phyloP scores from a whole-genome alignment of 2,888 invertebrate genomes.

The Pandemis corylana region DNA sequence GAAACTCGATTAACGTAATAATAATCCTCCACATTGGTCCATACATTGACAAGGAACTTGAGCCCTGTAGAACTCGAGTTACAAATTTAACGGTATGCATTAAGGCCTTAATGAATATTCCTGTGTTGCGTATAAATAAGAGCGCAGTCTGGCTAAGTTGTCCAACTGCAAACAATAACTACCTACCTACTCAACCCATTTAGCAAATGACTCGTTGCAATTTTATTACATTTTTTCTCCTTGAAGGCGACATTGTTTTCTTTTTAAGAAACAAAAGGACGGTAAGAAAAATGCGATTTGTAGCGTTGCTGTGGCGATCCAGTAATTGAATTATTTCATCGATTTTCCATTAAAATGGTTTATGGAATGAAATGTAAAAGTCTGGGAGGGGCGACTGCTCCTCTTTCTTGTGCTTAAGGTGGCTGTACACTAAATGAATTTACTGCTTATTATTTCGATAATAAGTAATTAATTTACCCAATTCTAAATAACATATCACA shows the following conservation, averaged over 20 bases:
- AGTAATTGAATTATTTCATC: constrained; percentile 84
- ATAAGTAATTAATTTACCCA: not conserved
- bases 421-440: constrained; percentile 11
- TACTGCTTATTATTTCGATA: not conserved
- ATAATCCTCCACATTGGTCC: constrained; percentile 1
- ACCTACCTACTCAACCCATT: constrained; percentile 64
- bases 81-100: constrained; percentile 26
- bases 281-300: constrained; percentile 65
- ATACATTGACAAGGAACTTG: not conserved
- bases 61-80: constrained; percentile 12
- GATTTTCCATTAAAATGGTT: constrained; percentile 85
- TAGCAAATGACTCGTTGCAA: constrained; percentile 75
- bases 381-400: constrained; percentile 69
- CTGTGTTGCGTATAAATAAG: constrained; percentile 33
- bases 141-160: constrained; percentile 32
- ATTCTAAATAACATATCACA: too few species aligned
- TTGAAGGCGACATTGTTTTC: constrained; percentile 69
- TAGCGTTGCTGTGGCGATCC: constrained; percentile 71
- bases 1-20: not conserved
- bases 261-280: constrained; percentile 57
- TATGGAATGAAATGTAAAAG: constrained; percentile 82
- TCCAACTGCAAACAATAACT: constrained; percentile 38
- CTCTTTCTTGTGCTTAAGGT: constrained; percentile 50
- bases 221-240: constrained; percentile 66
- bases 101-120: constrained; percentile 32